Evolutionary conservation across 2,113 vertebrate species (phyloP).

Genomic region (Hippotragus niger): DNA sequence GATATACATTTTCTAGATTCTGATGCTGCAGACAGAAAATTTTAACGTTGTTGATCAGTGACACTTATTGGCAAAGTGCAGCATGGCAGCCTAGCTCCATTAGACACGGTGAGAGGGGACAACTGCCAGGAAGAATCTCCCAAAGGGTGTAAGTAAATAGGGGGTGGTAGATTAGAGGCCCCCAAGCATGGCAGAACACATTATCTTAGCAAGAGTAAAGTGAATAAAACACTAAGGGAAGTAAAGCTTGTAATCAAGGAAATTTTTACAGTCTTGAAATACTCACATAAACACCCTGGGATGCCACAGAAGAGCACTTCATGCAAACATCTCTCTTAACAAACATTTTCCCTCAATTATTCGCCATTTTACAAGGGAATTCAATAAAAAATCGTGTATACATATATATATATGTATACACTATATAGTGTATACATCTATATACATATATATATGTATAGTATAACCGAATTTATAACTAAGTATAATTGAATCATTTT

Average conservation of each 20-base stretch:
- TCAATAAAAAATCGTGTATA: background rate
- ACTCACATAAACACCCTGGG: background rate
- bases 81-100: conserved; percentile 3
- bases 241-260: background rate
- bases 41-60: background rate
- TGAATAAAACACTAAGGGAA: background rate
- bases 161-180: background rate
- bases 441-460: background rate
- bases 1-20: background rate
- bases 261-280: background rate
- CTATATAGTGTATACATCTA: too few relatives aligned
- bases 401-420: background rate
- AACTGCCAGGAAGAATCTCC: background rate
- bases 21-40: background rate
- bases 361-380: background rate
- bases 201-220: background rate
- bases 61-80: background rate
- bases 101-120: background rate
- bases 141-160: background rate
- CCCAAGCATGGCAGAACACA: background rate
- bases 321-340: background rate
- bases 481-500: background rate
- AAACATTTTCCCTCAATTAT: background rate
- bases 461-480: background rate
- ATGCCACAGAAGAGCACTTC: background rate